Evolutionary conservation across 2,113 vertebrate genomes (phyloP).

Genomic region (Fregata magnificens): DNA sequence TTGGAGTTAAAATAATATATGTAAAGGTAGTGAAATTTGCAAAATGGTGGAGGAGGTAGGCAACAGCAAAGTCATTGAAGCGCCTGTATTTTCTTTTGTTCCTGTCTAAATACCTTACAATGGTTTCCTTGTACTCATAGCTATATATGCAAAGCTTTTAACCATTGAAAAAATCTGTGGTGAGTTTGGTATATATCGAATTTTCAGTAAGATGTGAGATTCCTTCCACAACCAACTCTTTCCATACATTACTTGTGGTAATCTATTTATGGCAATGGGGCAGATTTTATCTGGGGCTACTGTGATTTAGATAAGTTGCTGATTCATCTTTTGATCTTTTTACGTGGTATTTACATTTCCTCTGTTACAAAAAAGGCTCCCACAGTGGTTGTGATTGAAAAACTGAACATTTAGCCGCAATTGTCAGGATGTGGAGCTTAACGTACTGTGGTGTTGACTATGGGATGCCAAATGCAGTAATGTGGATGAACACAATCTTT

Average conservation of each 20-base stretch:
- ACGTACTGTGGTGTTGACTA: neutral
- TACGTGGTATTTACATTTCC: neutral
- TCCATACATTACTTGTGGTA: neutral
- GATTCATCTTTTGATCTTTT: conserved; percentile 38
- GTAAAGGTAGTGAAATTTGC: neutral
- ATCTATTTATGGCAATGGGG: neutral
- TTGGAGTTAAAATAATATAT: neutral
- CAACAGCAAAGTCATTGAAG: neutral
- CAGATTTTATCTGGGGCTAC: neutral
- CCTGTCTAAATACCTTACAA: neutral
- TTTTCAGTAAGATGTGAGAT: neutral
- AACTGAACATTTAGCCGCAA: neutral
- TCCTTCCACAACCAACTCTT: neutral
- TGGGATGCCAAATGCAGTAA: neutral
- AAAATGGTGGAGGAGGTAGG: neutral
- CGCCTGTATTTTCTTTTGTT: neutral
- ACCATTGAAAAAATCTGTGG: neutral
- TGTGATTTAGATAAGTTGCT: conserved; percentile 21
- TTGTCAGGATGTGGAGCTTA: neutral
- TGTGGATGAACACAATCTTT: neutral
- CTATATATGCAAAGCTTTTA: neutral
- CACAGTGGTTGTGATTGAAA: neutral
- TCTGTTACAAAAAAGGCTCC: neutral
- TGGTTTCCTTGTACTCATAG: neutral
- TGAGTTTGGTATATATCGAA: neutral